Evolutionary conservation across 2,888 invertebrate species (phyloP).

Genomic region (Neoscelio sp.): DNA sequence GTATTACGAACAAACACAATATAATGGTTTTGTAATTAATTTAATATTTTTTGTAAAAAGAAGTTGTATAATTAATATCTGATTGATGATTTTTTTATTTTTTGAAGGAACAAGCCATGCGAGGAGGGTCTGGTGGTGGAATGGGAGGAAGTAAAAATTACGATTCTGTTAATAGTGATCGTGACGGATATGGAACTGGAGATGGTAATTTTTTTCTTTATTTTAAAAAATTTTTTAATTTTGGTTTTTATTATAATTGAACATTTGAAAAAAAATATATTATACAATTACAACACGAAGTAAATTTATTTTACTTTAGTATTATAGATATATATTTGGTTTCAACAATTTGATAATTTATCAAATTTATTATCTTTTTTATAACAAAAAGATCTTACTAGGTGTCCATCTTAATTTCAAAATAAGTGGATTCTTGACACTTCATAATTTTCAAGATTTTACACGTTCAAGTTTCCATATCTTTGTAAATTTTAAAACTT

Average conservation of each 20-base stretch:
- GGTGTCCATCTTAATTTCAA: too few relatives aligned
- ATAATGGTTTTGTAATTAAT: conserved; percentile 12
- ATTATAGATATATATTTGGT: too few relatives aligned
- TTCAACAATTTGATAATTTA: too few relatives aligned
- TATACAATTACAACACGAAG: too few relatives aligned
- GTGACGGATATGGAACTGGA: conserved; percentile 80
- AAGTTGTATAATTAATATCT: neutral
- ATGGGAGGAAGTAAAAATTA: conserved; percentile 78
- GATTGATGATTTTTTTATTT: conserved; percentile 15
- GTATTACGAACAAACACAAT: neutral
- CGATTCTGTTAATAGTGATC: conserved; percentile 79
- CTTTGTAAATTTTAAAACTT: too few relatives aligned
- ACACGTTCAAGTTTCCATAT: too few relatives aligned
- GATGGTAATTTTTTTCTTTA: conserved; percentile 78
- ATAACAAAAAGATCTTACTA: too few relatives aligned
- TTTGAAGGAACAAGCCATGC: conserved; percentile 81
- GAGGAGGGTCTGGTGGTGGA: conserved; percentile 75
- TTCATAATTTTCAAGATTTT: too few relatives aligned
- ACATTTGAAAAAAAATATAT: too few relatives aligned
- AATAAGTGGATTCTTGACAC: too few relatives aligned
- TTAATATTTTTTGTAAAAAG: conserved; percentile 14
- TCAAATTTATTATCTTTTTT: too few relatives aligned
- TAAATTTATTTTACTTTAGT: too few relatives aligned
- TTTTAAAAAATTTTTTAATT: conserved; percentile 13
- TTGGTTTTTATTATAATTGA: neutral